These are phyloP conservation scores for Platichthys flesus DNA, from an alignment of 2,113 vertebrate species.

Conservation along the genomic window DNA sequence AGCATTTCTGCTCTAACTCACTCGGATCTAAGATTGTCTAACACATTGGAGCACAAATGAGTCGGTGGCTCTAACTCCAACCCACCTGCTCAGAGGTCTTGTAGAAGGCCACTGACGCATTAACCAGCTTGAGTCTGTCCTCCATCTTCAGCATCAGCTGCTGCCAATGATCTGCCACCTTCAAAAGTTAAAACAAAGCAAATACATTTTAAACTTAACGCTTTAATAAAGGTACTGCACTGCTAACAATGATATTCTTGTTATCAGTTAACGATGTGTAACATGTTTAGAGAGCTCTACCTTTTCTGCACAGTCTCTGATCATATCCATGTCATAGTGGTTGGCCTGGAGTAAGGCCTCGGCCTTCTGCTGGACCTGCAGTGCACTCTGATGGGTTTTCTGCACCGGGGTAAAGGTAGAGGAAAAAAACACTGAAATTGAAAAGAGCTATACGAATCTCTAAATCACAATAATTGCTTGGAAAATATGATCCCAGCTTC, in stretches of 20 bases:
- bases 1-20: neutral
- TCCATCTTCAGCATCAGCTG: constrained; percentile 99
- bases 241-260: neutral
- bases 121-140: constrained; percentile 97
- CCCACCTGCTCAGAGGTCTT: constrained; percentile 96
- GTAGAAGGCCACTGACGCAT: constrained; percentile 98
- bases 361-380: constrained; percentile 99
- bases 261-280: neutral
- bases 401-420: constrained; percentile 54
- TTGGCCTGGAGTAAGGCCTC: constrained; percentile 96
- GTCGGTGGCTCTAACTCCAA: neutral
- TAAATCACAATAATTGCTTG: constrained; percentile 28
- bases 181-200: neutral
- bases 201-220: neutral
- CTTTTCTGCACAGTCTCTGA: constrained; percentile 97
- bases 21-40: neutral
- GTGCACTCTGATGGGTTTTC: constrained; percentile 98
- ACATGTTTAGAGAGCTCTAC: constrained; percentile 27
- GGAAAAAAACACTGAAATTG: constrained; percentile 26
- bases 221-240: neutral
- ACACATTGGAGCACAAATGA: neutral
- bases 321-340: constrained; percentile 98
- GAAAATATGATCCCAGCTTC: constrained; percentile 12
- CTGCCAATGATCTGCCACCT: constrained; percentile 98
- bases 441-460: constrained; percentile 15